Evolutionary conservation across 1,140 invertebrate genomes (phyloP).

Genomic region (Drosophila tropicalis): DNA sequence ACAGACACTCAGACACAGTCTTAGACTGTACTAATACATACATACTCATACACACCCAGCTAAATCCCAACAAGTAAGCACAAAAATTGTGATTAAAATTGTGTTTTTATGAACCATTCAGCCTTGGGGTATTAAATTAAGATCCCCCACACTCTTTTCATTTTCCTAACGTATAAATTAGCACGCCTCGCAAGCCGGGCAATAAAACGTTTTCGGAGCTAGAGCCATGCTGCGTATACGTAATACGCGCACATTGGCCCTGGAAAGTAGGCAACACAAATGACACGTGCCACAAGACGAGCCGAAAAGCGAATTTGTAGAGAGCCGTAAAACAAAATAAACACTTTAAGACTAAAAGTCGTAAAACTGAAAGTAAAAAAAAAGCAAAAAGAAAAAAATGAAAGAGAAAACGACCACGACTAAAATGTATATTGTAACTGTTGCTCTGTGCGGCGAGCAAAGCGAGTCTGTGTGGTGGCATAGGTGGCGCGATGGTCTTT

Average conservation of each 20-base stretch:
- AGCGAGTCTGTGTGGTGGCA: background rate
- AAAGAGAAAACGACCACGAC: constrained; percentile 14
- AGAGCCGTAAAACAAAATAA: constrained; percentile 77
- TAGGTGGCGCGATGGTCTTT: background rate
- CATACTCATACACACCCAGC: background rate
- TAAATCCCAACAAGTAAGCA: constrained; percentile 43
- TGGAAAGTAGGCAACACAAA: constrained; percentile 62
- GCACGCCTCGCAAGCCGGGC: constrained; percentile 53
- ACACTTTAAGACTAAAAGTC: constrained; percentile 76
- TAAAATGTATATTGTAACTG: constrained; percentile 41
- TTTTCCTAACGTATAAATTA: constrained; percentile 68
- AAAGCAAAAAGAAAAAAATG: constrained; percentile 33
- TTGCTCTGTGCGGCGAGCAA: constrained; percentile 27
- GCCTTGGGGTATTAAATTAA: constrained; percentile 65
- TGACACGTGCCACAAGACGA: constrained; percentile 62
- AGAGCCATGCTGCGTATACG: constrained; percentile 33
- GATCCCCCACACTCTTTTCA: constrained; percentile 10
- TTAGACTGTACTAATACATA: too few species aligned
- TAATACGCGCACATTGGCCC: constrained; percentile 35
- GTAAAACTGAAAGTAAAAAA: constrained; percentile 61
- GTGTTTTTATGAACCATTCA: constrained; percentile 70
- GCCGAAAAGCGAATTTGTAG: constrained; percentile 58
- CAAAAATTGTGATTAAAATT: constrained; percentile 74
- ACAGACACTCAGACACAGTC: background rate
- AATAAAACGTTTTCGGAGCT: constrained; percentile 71